Percentiles rank a stretch among this genome's conserved stretches.
These are phyloP conservation scores for Caenorhabditis sp. DNA, from an alignment of 2,888 invertebrate species.

Conservation along the genomic window DNA sequence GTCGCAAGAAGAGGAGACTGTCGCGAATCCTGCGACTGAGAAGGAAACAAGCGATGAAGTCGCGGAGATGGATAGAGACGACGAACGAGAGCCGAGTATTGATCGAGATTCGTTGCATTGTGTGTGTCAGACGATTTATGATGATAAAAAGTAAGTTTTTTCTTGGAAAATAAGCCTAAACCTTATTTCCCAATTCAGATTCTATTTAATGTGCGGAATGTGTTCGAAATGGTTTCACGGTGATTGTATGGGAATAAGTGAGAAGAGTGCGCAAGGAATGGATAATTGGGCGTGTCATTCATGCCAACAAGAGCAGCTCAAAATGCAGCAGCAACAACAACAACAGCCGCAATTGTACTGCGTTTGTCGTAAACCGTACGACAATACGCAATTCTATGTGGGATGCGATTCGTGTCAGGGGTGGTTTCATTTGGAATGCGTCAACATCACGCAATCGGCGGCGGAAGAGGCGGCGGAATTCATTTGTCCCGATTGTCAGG, in stretches of 20 bases:
- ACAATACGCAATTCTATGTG: conserved; percentile 97
- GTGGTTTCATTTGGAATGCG: conserved; percentile 98
- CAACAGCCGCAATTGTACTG: conserved; percentile 85
- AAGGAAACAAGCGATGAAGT: background rate
- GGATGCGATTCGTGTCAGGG: conserved; percentile 98
- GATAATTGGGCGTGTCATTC: conserved; percentile 81
- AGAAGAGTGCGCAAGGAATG: conserved; percentile 83
- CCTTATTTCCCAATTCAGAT: conserved; percentile 70
- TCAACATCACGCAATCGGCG: conserved; percentile 76
- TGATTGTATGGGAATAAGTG: conserved; percentile 90
- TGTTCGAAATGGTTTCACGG: conserved; percentile 99
- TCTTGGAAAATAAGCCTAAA: background rate
- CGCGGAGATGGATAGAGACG: conserved; percentile 9
- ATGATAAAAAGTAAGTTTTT: conserved; percentile 26
- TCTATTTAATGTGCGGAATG: conserved; percentile 95
- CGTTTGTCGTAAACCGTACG: conserved; percentile 92
- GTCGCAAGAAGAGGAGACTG: background rate
- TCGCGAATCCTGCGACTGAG: background rate
- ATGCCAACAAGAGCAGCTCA: conserved; percentile 74
- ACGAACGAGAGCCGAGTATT: background rate
- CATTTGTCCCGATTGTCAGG: conserved; percentile 87
- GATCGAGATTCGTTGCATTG: conserved; percentile 40
- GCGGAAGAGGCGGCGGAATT: conserved; percentile 92
- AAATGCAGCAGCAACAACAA: too few species aligned
- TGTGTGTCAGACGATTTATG: conserved; percentile 46